Evolutionary conservation across 2,888 invertebrate genomes (phyloP).

Genomic region (Tuberolachnus salignus): DNA sequence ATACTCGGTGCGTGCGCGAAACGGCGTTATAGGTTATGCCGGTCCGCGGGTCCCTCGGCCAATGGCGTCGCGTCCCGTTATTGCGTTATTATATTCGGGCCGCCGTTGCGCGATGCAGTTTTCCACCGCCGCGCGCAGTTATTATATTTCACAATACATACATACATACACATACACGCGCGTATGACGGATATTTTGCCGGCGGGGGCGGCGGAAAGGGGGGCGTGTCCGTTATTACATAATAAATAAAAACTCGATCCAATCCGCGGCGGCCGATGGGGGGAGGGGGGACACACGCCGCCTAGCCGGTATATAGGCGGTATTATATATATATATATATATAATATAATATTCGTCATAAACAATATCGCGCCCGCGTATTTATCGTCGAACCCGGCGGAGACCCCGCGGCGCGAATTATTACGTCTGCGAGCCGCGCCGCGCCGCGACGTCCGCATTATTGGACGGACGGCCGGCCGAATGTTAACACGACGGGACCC

Average conservation of each 20-base stretch:
- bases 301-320: not conserved
- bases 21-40: not conserved
- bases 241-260: constrained; percentile 40
- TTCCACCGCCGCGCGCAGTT: constrained; percentile 23
- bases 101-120: not conserved
- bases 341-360: constrained; percentile 7
- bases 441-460: not conserved
- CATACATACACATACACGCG: no score
- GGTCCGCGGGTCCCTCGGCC: constrained; percentile 39
- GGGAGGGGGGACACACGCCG: not conserved
- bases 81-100: constrained; percentile 21
- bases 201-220: not conserved
- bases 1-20: not conserved
- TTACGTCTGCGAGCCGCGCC: not conserved
- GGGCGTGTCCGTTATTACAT: constrained; percentile 50
- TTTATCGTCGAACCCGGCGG: no score
- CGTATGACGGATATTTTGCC: constrained; percentile 23
- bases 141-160: constrained; percentile 12
- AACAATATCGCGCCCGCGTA: not conserved
- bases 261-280: constrained; percentile 17
- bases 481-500: no score
- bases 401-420: no score
- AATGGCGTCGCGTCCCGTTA: constrained; percentile 42
- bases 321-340: no score
- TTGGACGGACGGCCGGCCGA: no score